These are phyloP conservation scores for Muscicapa comitata DNA, from an alignment of 2,797 vertebrate species.

Conservation along the genomic window DNA sequence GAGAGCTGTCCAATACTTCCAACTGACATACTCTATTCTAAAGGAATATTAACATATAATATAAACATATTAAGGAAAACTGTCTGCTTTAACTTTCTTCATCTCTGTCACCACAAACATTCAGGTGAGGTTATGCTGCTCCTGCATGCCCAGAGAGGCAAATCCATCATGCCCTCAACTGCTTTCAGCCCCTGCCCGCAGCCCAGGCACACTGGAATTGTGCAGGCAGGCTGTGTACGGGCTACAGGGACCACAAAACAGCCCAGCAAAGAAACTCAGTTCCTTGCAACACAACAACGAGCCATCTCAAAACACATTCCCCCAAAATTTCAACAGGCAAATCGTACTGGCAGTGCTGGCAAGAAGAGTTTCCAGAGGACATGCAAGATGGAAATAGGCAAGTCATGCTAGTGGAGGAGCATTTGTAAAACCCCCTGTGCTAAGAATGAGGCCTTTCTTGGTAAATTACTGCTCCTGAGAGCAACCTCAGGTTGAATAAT, in stretches of 20 bases:
- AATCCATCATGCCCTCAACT: not conserved
- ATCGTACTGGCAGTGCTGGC: not conserved
- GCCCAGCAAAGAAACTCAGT: not conserved
- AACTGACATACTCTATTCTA: not conserved
- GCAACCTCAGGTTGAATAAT: not conserved
- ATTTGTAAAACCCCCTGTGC: not conserved
- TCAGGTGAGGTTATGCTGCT: not conserved
- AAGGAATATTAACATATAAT: not conserved
- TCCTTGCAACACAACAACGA: not conserved
- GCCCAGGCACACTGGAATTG: rapidly evolving
- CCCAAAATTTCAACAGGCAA: not conserved
- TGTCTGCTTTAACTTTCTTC: not conserved
- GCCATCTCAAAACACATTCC: not conserved
- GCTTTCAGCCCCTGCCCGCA: not conserved
- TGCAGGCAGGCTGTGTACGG: rapidly evolving
- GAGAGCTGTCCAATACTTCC: not conserved
- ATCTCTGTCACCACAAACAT: not conserved
- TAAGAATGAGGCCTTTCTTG: not conserved
- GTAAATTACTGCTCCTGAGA: not conserved
- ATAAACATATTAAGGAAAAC: not conserved
- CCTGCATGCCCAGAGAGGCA: not conserved
- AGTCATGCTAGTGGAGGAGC: not conserved
- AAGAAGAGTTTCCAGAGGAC: not conserved
- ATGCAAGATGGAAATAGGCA: not conserved
- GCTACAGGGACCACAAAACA: not conserved